These are phyloP conservation scores for Halcyon leucocephala DNA, from an alignment of 2,797 vertebrate genomes.

Conservation along the genomic window DNA sequence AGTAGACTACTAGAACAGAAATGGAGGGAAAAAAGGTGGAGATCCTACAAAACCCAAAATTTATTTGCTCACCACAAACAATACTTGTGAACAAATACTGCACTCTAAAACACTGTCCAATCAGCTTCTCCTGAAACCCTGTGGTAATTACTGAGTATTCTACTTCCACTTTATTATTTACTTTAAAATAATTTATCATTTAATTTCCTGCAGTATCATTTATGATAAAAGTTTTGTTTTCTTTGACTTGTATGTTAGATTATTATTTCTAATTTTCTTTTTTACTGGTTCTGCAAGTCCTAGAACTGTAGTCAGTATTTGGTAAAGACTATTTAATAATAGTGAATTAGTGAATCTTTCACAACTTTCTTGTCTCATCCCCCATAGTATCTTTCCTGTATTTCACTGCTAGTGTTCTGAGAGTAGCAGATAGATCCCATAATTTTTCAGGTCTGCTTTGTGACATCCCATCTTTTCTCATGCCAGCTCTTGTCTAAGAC, in stretches of 20 bases:
- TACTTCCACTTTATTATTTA: constrained; percentile 54
- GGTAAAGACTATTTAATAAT: not conserved
- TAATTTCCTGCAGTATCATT: constrained; percentile 45
- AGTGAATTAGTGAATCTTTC: not conserved
- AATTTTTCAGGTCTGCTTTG: not conserved
- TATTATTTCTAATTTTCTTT: not conserved
- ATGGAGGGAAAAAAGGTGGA: constrained; percentile 24
- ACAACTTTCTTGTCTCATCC: not conserved
- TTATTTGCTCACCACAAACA: constrained; percentile 20
- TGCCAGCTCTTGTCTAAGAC: not conserved
- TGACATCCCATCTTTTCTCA: not conserved
- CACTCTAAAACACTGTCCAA: constrained; percentile 30
- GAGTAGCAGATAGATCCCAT: not conserved
- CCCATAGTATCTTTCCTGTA: not conserved
- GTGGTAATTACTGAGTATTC: constrained; percentile 40
- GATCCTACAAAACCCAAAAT: constrained; percentile 35
- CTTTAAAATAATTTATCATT: constrained; percentile 52
- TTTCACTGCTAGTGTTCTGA: not conserved
- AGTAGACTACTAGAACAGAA: not conserved
- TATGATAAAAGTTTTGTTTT: constrained; percentile 38
- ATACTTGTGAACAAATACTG: constrained; percentile 16
- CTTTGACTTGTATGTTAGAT: not conserved
- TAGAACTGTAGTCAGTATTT: not conserved
- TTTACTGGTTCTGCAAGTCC: not conserved
- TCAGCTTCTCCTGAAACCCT: constrained; percentile 43